These are phyloP conservation scores for Fulmarus glacialis DNA, from an alignment of 2,113 vertebrate species.

Conservation along the genomic window DNA sequence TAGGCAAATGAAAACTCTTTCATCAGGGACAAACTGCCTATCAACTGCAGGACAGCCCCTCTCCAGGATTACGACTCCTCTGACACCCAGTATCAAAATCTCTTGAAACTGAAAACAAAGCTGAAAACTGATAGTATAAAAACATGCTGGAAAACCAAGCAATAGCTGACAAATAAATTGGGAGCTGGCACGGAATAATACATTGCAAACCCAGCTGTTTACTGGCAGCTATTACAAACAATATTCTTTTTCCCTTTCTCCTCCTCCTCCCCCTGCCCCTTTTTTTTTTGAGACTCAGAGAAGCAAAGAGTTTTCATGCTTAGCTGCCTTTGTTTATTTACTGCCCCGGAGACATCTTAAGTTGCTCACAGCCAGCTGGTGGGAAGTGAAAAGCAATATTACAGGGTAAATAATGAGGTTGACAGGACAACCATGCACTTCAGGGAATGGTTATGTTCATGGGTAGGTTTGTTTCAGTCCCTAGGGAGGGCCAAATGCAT, in stretches of 20 bases:
- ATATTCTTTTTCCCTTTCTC: neutral
- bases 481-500: neutral
- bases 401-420: neutral
- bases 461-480: neutral
- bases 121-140: neutral
- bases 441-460: neutral
- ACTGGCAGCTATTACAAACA: neutral
- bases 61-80: neutral
- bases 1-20: neutral
- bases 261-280: accelerated
- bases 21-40: neutral
- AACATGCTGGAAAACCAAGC: neutral
- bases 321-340: constrained; percentile 15
- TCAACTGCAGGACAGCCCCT: neutral
- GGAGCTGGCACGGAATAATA: neutral
- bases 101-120: neutral
- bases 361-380: neutral
- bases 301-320: neutral
- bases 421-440: neutral
- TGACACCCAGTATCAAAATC: neutral
- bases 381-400: neutral
- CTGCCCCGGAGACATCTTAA: neutral
- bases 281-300: neutral
- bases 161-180: neutral
- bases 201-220: neutral